phyloP scores from a whole-genome alignment of 2,113 vertebrate species.

The Thermophis baileyi region DNA sequence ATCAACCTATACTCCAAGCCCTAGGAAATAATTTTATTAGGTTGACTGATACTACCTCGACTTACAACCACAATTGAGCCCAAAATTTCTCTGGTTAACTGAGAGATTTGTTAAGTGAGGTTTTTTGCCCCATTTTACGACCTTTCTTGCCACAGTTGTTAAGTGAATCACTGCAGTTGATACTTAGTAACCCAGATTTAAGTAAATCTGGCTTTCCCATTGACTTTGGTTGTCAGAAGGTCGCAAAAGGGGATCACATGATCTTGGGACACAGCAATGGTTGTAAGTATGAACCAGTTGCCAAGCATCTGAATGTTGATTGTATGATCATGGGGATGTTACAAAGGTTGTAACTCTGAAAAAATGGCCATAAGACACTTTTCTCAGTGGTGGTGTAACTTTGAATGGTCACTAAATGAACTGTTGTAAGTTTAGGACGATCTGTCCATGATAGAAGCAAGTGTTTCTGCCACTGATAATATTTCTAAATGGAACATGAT shows the following conservation, averaged over 20 bases:
- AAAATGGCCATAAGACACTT: background rate
- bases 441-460: background rate
- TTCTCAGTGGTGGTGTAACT: background rate
- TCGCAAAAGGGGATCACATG: background rate
- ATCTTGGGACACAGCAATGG: background rate
- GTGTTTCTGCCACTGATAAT: background rate
- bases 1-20: background rate
- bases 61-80: background rate
- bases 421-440: background rate
- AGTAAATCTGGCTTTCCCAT: background rate
- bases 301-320: background rate
- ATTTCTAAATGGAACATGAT: background rate
- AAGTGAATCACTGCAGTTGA: background rate
- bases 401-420: background rate
- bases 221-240: background rate
- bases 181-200: background rate
- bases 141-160: background rate
- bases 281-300: background rate
- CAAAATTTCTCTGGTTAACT: background rate
- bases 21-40: background rate
- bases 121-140: background rate
- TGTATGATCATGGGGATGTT: background rate
- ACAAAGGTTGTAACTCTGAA: background rate
- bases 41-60: background rate
- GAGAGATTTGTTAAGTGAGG: background rate